A percentile compares a stretch with the other conserved stretches of the same genome.
phyloP scores from a whole-genome alignment of 2,888 invertebrate genomes.

The Deroplatys truncata region DNA sequence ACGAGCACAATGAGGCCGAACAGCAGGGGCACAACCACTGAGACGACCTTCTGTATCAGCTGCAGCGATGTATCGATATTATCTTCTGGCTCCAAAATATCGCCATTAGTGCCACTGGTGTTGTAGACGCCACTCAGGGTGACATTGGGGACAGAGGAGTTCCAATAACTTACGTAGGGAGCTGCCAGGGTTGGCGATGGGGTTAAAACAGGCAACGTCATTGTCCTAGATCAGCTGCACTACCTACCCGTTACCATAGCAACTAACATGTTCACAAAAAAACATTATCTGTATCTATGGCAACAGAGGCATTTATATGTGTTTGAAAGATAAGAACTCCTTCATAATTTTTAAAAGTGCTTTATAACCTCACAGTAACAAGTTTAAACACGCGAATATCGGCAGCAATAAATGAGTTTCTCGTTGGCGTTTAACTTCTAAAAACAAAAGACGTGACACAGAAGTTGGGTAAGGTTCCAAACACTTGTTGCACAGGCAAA shows the following conservation, averaged over 20 bases:
- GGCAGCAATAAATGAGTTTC: no score
- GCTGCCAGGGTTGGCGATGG: background rate
- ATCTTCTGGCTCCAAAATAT: background rate
- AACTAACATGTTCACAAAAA: background rate
- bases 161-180: background rate
- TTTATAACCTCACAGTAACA: no score
- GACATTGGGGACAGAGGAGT: background rate
- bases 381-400: no score
- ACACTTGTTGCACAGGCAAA: background rate
- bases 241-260: no score
- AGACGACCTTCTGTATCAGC: constrained; percentile 57
- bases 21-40: constrained; percentile 71
- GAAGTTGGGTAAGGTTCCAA: background rate
- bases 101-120: background rate
- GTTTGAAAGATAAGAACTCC: no score
- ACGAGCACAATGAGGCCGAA: constrained; percentile 83
- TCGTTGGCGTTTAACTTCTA: no score
- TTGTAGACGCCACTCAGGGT: background rate
- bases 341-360: no score
- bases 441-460: no score
- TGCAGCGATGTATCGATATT: constrained; percentile 32
- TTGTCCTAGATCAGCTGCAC: background rate
- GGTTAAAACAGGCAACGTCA: background rate
- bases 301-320: no score
- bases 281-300: background rate